Evolutionary conservation across 2,888 invertebrate species (phyloP), one percentile per base, ranked within the genome.

Genomic region (Corythucha ciliata): DNA sequence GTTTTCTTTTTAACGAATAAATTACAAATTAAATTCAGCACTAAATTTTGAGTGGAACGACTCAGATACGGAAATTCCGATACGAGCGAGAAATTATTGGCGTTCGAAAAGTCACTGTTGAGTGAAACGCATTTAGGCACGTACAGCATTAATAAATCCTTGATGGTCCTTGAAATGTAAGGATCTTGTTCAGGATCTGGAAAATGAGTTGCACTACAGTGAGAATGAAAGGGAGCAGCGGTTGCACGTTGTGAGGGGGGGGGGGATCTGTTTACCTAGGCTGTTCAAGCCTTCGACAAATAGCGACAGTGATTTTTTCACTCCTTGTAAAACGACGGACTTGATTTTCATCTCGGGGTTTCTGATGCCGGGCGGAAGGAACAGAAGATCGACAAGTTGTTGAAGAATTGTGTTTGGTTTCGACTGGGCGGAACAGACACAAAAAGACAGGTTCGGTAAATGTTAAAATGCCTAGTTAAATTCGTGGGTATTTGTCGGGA

Each of bases 221-320:
- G n/a, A 6, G 29, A n/a, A 8, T 10, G 29, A 29, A 29, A 29
- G 8, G 8, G n/a, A 10, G 29, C 29, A 29, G 52, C 10, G 10
- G n/a, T n/a, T 29, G 29, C 29, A 29, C 29, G 29, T 29, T 10
- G 10, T 10, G 8, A 10, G 29, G n/a, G n/a, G n/a, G n/a, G 29
- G 8, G 29, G 8, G n/a, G n/a, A 29, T n/a, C 8, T n/a, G 18
- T 46, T 67, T 68, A 57, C 72, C 70, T 27, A 77, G 60, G 20
- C 68, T 69, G 1, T 71, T 70, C 18, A 76, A 68, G 1, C 75
- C 75, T 57, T 70, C 69, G 32, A 76, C 65, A 54, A 73, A 70
- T 20, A 74, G 66, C 20, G 73, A 71, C 67, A 75, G 74, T 12
- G 74, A 70, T 60, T 70, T 70, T 56, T 71, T 71, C 14, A 77